Conservation (phyloP, 2,113 vertebrate genomes). For the Microtus ochrogaster region DNA sequence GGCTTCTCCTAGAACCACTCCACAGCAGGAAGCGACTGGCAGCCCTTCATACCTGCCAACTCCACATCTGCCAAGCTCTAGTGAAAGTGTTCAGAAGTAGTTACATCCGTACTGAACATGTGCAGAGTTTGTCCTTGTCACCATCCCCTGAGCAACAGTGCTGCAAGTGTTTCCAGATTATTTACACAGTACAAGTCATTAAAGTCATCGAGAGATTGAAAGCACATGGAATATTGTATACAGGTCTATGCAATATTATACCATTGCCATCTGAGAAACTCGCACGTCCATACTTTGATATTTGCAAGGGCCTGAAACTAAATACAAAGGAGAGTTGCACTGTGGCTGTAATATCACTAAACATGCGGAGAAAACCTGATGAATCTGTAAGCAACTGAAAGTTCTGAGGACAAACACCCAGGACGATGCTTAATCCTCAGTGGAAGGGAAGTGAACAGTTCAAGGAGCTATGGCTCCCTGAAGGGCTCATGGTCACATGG, state of each 20-base stretch:
- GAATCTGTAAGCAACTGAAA: neutral
- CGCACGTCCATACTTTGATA: neutral
- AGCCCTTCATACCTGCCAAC: no score
- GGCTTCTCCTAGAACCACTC: neutral
- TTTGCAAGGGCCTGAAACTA: neutral
- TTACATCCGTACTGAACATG: neutral
- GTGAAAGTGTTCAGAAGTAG: neutral
- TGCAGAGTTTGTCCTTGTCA: neutral
- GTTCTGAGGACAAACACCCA: neutral
- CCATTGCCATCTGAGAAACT: neutral
- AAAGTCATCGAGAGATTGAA: neutral
- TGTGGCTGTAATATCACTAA: fast-evolving
- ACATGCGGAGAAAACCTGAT: fast-evolving
- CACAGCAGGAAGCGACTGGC: neutral
- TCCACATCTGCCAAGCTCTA: no score
- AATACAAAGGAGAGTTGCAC: no score
- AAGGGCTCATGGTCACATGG: no score
- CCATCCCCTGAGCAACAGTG: neutral
- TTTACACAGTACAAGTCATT: neutral
- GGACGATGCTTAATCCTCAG: neutral
- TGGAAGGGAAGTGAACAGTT: fast-evolving
- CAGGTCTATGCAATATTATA: neutral
- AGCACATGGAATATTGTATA: no score
- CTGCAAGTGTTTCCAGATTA: no score
- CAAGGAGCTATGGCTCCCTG: neutral